These are phyloP conservation scores for Silurus glanis DNA, from an alignment of 2,113 vertebrate species.

Conservation along the genomic window DNA sequence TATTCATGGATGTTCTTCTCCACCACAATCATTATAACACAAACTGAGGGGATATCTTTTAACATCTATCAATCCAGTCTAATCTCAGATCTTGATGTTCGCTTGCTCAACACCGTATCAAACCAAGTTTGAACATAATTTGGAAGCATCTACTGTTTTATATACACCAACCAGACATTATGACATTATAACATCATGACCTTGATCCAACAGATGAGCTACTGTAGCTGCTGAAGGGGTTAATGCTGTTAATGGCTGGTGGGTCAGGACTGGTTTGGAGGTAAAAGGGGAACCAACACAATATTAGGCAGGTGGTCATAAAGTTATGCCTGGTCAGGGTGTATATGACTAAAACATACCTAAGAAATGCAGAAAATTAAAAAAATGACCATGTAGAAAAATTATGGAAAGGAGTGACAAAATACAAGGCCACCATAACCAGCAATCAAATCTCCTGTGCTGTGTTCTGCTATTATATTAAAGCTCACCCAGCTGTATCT, in stretches of 20 bases:
- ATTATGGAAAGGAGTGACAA: not conserved
- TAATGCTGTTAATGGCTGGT: too few species aligned
- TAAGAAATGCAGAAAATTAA: not conserved
- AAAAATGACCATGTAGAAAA: not conserved
- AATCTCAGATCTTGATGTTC: too few species aligned
- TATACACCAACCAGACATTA: too few species aligned
- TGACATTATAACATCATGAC: too few species aligned
- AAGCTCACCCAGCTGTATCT: not conserved
- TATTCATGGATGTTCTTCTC: not conserved
- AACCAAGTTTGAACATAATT: not conserved
- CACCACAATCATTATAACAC: not conserved
- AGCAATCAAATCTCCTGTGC: not conserved
- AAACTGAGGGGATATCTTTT: not conserved
- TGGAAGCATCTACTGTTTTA: too few species aligned
- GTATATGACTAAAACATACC: not conserved
- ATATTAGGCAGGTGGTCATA: too few species aligned
- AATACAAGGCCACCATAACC: not conserved
- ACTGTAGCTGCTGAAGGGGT: too few species aligned
- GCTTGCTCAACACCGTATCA: not conserved
- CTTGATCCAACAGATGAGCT: too few species aligned
- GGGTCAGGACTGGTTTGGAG: too few species aligned
- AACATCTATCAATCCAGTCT: too few species aligned
- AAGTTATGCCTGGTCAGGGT: too few species aligned
- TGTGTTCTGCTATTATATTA: constrained; percentile 22
- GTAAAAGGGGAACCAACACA: too few species aligned